Base-by-base conservation (phyloP, 2,113 vertebrate genomes). In the Amazona guildingii region DNA sequence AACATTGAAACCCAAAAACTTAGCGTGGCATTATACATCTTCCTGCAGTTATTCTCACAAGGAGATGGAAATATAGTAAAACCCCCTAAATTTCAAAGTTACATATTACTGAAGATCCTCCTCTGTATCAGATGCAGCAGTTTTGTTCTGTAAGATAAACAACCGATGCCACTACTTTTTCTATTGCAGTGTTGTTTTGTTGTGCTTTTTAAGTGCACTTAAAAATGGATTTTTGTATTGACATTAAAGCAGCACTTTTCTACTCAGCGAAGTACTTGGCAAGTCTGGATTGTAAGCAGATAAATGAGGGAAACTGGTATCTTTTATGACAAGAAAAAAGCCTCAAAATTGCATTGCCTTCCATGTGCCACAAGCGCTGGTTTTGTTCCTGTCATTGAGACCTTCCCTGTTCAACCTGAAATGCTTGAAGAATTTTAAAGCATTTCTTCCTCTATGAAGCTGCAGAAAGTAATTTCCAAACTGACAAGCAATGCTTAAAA, bases 401-500 rank as follows among this genome's bases (percentile, higher is more conserved):
- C 27, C 78, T 95, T 78, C 73, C 83, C 55, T 31, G 27, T 55
- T 91, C 66, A 51, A 39, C 39, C 55, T 84, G 80, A 94, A 89
- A 68, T 75, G 41, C 64, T 55, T 63, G 12, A 82, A 82, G 48
- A 75, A 57, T 55, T 91, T 76, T 72, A 64, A 64, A 86, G 27
- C 31, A 51, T 78, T 90, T 93, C 31, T 96, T 94, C 87, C 83
- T 86, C 4, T 49, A 69, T 46, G 68, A 95, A 92, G 90, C 43
- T 61, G 13, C 17, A 17, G 44, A 52, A 90, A 95, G 93, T 94
- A 94, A 96, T 95, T 96, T 95, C 91, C 90, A 94, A 91, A 68
- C 24, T 2, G 2, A 91, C 66, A n/a, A 81, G 80, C 23, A 64
- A n/a, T 85, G 62, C 72, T 95, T 94, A 90, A 95, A 94, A 96